These are phyloP conservation scores for Caenorhabditis plicata DNA, from an alignment of 2,888 invertebrate species.

Conservation along the genomic window DNA sequence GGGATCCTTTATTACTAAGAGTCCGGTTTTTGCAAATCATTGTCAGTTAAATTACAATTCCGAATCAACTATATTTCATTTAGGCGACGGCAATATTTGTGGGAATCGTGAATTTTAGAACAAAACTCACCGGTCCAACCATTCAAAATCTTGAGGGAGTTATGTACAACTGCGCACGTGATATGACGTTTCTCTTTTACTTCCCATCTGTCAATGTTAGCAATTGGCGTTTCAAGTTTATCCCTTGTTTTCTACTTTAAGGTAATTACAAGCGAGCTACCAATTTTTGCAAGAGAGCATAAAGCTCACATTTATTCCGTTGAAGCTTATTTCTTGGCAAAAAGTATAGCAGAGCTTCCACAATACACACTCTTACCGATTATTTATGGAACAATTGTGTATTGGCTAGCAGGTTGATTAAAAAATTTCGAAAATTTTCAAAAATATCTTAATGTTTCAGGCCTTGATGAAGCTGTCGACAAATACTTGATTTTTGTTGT, in stretches of 20 bases:
- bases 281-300: slow-evolving; percentile 85
- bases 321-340: slow-evolving; percentile 82
- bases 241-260: slow-evolving; percentile 64
- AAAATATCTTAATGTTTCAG: slow-evolving; percentile 4
- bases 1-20: slow-evolving; percentile 87
- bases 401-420: slow-evolving; percentile 79
- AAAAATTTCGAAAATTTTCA: neutral
- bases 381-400: slow-evolving; percentile 80
- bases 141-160: slow-evolving; percentile 56
- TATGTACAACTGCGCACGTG: slow-evolving; percentile 54
- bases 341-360: slow-evolving; percentile 82
- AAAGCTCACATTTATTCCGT: slow-evolving; percentile 87
- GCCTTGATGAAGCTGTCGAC: slow-evolving; percentile 10
- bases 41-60: slow-evolving; percentile 61
- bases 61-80: neutral
- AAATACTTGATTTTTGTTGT: slow-evolving; percentile 42
- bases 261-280: slow-evolving; percentile 87
- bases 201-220: slow-evolving; percentile 89
- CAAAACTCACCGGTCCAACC: slow-evolving; percentile 32
- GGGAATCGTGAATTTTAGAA: slow-evolving; percentile 46
- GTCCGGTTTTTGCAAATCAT: slow-evolving; percentile 83
- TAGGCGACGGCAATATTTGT: slow-evolving; percentile 49
- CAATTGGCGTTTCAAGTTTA: neutral
- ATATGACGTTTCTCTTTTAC: slow-evolving; percentile 90
- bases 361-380: slow-evolving; percentile 81